phyloP scores from a whole-genome alignment of 2,888 invertebrate genomes.

The Phasia obesa region DNA sequence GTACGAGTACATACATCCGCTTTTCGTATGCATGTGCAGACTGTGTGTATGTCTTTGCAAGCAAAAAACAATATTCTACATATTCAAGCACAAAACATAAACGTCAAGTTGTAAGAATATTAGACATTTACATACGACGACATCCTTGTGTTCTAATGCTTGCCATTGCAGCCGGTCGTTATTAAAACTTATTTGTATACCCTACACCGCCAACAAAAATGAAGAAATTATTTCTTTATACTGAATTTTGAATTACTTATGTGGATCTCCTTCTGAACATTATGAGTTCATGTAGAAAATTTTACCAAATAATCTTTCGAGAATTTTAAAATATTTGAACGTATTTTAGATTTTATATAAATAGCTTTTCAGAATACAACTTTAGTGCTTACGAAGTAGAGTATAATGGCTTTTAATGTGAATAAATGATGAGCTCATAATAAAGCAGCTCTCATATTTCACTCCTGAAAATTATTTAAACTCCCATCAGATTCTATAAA shows the following conservation, averaged over 20 bases:
- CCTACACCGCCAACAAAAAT: background rate
- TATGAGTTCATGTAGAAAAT: no score
- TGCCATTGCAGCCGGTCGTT: constrained; percentile 37
- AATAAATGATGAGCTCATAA: no score
- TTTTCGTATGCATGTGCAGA: background rate
- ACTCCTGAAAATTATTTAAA: no score
- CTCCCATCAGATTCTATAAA: no score
- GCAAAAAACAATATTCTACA: constrained; percentile 54
- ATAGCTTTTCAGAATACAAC: no score
- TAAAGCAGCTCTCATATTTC: no score
- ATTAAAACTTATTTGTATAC: constrained; percentile 6
- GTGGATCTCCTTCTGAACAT: no score
- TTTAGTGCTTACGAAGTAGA: no score
- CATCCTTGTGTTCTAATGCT: constrained; percentile 49
- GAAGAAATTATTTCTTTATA: background rate
- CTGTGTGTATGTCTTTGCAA: constrained; percentile 4
- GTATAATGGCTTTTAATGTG: no score
- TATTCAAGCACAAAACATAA: constrained; percentile 55
- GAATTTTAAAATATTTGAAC: no score
- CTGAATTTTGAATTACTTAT: background rate
- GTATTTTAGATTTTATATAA: no score
- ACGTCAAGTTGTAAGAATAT: constrained; percentile 64
- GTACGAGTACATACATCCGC: constrained; percentile 33
- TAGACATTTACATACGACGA: constrained; percentile 68
- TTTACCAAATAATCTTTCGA: no score